phyloP scores from a whole-genome alignment of 2,797 vertebrate species.

The Pteropus rufus region DNA sequence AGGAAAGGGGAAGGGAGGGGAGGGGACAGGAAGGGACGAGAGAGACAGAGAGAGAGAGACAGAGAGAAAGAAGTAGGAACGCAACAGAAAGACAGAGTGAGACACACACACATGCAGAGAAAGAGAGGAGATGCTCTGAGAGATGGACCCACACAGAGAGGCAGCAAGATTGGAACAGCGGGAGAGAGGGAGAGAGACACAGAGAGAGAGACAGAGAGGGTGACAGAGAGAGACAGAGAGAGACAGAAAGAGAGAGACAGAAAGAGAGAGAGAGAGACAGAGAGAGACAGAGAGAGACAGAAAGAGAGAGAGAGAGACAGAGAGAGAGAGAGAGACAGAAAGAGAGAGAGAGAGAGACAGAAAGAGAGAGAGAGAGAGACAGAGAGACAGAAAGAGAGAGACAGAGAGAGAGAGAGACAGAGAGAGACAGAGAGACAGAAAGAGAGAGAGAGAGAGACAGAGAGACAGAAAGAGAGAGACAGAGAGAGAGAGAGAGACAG shows the following conservation, averaged over 20 bases:
- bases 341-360: too few species aligned
- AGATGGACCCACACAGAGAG: fast-evolving
- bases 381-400: too few species aligned
- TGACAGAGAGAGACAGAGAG: neutral
- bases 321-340: too few species aligned
- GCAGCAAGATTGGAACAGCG: fast-evolving
- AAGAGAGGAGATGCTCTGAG: neutral
- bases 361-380: too few species aligned
- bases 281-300: too few species aligned
- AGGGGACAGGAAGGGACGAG: fast-evolving
- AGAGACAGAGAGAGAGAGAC: neutral
- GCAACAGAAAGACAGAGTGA: too few species aligned
- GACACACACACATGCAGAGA: fast-evolving
- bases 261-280: too few species aligned
- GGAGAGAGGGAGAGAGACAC: neutral
- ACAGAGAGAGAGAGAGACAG: too few species aligned
- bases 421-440: fast-evolving
- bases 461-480: neutral
- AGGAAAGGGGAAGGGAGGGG: too few species aligned
- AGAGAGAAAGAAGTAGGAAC: too few species aligned
- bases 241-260: neutral
- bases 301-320: too few species aligned
- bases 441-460: neutral
- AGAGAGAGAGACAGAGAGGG: neutral
- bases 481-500: neutral